Conservation (phyloP, 2,888 invertebrate genomes). For the Brenthis hecate region DNA sequence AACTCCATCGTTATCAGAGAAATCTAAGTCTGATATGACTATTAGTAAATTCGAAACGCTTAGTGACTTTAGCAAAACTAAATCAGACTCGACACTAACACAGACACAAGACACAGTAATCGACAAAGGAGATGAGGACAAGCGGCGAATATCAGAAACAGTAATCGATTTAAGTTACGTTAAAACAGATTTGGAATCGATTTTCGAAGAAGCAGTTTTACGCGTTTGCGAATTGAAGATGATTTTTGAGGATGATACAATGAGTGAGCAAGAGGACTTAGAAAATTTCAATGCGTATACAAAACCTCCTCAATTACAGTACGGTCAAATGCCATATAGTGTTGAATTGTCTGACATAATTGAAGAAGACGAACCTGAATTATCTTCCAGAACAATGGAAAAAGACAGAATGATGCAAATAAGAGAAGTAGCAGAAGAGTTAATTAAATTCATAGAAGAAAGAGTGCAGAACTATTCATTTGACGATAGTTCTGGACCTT, state of each 20-base stretch:
- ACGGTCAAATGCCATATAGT: constrained; percentile 60
- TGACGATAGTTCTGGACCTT: constrained; percentile 54
- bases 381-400: constrained; percentile 58
- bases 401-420: constrained; percentile 56
- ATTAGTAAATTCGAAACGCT: constrained; percentile 72
- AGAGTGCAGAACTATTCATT: constrained; percentile 51
- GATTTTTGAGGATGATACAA: constrained; percentile 60
- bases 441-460: constrained; percentile 64
- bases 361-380: constrained; percentile 75
- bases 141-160: constrained; percentile 70
- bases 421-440: constrained; percentile 60
- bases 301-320: constrained; percentile 61
- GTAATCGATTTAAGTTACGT: constrained; percentile 68
- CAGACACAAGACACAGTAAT: constrained; percentile 76
- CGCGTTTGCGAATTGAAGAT: constrained; percentile 56
- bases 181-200: constrained; percentile 69
- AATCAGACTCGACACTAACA: constrained; percentile 74
- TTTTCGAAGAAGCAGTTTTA: constrained; percentile 63
- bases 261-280: constrained; percentile 72
- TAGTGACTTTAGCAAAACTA: constrained; percentile 75
- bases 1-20: constrained; percentile 70
- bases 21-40: constrained; percentile 75
- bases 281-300: constrained; percentile 72
- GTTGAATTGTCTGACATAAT: constrained; percentile 73
- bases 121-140: constrained; percentile 60